phyloP scores from a whole-genome alignment of 2,113 vertebrate genomes.

The Channa maculata region DNA sequence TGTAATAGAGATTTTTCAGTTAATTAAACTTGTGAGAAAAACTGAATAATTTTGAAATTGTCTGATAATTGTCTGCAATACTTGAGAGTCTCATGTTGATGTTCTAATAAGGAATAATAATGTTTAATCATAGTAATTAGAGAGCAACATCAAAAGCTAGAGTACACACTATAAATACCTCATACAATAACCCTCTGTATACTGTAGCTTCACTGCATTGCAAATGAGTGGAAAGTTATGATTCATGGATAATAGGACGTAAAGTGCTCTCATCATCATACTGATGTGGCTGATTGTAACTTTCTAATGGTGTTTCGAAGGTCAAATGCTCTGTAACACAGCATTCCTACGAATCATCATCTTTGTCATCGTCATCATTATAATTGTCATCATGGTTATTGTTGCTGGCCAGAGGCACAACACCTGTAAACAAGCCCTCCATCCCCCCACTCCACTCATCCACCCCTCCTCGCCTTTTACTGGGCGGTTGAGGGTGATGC shows the following conservation, averaged over 20 bases:
- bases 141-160: conserved; percentile 74
- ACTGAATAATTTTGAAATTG: conserved; percentile 30
- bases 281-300: conserved; percentile 13
- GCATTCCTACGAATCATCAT: conserved; percentile 55
- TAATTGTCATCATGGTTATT: conserved; percentile 49
- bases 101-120: conserved; percentile 72
- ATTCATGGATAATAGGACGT: conserved; percentile 65
- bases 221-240: conserved; percentile 56
- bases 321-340: conserved; percentile 43
- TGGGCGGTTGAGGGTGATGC: conserved; percentile 53
- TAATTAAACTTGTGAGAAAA: conserved; percentile 1
- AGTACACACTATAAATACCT: conserved; percentile 46
- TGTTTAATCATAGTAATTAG: conserved; percentile 75
- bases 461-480: conserved; percentile 18
- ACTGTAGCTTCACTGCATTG: conserved; percentile 19
- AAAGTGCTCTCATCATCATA: conserved; percentile 40
- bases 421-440: conserved; percentile 70
- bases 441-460: conserved; percentile 1
- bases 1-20: conserved; percentile 6
- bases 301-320: conserved; percentile 39
- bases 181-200: conserved; percentile 60
- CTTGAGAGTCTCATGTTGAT: conserved; percentile 44
- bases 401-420: conserved; percentile 70
- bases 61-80: conserved; percentile 38
- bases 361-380: conserved; percentile 59